Percentiles rank a stretch among this genome's conserved stretches.
Evolutionary conservation across 2,797 vertebrate species (phyloP).

Genomic region (Tachyglossus aculeatus): DNA sequence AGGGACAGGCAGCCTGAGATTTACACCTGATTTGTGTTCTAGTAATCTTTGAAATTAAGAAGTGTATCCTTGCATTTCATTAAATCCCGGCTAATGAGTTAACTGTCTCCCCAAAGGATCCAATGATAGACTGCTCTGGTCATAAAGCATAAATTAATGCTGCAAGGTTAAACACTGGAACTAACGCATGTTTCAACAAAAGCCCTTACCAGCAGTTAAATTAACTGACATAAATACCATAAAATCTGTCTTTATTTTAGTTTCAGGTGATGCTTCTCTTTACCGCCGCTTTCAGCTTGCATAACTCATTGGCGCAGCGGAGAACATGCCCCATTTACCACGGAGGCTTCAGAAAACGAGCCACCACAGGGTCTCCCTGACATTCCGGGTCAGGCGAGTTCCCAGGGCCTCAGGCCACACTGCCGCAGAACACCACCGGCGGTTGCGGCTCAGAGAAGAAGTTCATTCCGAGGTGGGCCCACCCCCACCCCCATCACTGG

Average conservation of each 20-base stretch:
- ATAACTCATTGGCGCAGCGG: slow-evolving; percentile 86
- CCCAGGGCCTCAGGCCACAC: too few relatives aligned
- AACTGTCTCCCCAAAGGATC: slow-evolving; percentile 98
- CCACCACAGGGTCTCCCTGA: slow-evolving; percentile 67
- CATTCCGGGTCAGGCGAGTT: too few relatives aligned
- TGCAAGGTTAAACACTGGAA: slow-evolving; percentile 99
- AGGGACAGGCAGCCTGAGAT: slow-evolving; percentile 82
- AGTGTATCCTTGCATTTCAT: slow-evolving; percentile 99
- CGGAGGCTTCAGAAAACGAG: slow-evolving; percentile 82
- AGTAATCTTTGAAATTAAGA: slow-evolving; percentile 96
- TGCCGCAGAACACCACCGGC: slow-evolving; percentile 69
- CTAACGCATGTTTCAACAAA: slow-evolving; percentile 99
- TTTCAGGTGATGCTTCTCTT: slow-evolving; percentile 82
- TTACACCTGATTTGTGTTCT: slow-evolving; percentile 95
- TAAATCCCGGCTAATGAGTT: slow-evolving; percentile 98
- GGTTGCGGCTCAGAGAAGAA: slow-evolving; percentile 73
- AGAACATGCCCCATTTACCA: slow-evolving; percentile 83
- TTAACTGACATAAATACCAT: slow-evolving; percentile 97
- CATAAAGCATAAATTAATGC: slow-evolving; percentile 98
- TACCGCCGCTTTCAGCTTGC: slow-evolving; percentile 86
- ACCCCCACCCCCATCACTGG: too few relatives aligned
- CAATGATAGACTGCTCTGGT: slow-evolving; percentile 95
- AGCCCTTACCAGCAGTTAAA: slow-evolving; percentile 97
- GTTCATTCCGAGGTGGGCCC: slow-evolving; percentile 75
- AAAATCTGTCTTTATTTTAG: slow-evolving; percentile 90